A percentile compares a stretch with the other conserved stretches of the same genome.
Conservation (phyloP, 2,113 vertebrate genomes). For the Gorsachius goisagi region DNA sequence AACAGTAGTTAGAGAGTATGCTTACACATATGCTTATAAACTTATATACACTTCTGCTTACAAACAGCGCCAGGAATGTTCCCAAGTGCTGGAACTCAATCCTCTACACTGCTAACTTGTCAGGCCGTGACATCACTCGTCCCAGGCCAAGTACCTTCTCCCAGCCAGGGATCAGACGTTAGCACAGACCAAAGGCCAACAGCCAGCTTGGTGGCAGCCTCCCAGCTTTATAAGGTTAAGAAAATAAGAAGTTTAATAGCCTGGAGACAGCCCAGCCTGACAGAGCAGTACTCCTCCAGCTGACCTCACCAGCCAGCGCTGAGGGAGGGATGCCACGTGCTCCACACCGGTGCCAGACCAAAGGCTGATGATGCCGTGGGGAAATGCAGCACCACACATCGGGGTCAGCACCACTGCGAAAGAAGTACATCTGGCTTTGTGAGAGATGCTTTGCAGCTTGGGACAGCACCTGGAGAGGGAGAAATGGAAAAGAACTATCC, state of each 20-base stretch:
- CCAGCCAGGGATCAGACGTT: background rate
- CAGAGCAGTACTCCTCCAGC: background rate
- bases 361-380: background rate
- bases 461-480: background rate
- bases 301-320: background rate
- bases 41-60: slow-evolving; percentile 66
- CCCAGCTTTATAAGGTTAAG: background rate
- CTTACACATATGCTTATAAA: slow-evolving; percentile 70
- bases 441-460: background rate
- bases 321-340: background rate
- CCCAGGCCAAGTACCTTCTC: background rate
- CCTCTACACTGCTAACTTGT: background rate
- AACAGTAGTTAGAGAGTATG: slow-evolving; percentile 64
- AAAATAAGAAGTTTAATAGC: background rate
- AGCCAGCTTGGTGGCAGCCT: background rate
- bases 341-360: background rate
- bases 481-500: background rate
- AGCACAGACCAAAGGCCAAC: background rate
- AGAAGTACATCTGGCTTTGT: background rate
- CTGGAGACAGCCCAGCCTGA: background rate
- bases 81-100: slow-evolving; percentile 35
- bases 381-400: rapidly evolving
- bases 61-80: slow-evolving; percentile 61
- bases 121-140: background rate
- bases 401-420: background rate